Evolutionary conservation across 2,888 invertebrate species (phyloP).

Genomic region (Entomobrya proxima): DNA sequence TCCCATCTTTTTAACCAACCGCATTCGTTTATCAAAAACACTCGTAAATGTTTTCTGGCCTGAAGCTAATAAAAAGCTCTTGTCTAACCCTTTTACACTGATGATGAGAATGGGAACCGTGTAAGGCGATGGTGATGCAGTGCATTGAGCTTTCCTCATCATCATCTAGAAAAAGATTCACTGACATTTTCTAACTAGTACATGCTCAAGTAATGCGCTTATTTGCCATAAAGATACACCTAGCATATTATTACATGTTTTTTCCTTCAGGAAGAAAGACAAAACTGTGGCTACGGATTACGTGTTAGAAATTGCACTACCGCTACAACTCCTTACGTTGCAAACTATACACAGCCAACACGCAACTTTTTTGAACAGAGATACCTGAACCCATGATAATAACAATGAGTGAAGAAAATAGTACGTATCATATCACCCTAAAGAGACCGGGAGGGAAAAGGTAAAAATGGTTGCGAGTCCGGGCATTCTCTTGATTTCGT

Average conservation of each 20-base stretch:
- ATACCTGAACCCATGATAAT: slow-evolving; percentile 40
- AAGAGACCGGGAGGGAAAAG: slow-evolving; percentile 44
- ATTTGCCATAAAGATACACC: slow-evolving; percentile 34
- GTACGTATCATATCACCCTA: slow-evolving; percentile 59
- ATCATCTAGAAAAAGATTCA: slow-evolving; percentile 5
- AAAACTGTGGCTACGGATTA: slow-evolving; percentile 49
- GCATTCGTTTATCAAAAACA: slow-evolving; percentile 57
- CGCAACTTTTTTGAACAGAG: slow-evolving; percentile 1
- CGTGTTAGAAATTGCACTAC: slow-evolving; percentile 14
- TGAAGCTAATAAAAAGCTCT: slow-evolving; percentile 60
- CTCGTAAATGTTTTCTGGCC: slow-evolving; percentile 51
- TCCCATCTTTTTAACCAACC: background rate
- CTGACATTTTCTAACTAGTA: background rate
- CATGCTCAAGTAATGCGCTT: background rate
- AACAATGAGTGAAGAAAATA: slow-evolving; percentile 50
- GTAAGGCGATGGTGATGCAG: background rate
- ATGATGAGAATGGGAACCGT: slow-evolving; percentile 15
- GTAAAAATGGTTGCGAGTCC: slow-evolving; percentile 43
- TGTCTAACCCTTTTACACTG: slow-evolving; percentile 57
- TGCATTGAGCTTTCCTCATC: background rate
- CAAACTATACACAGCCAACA: background rate
- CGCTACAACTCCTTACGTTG: slow-evolving; percentile 3
- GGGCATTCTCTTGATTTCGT: slow-evolving; percentile 4
- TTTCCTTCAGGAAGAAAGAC: slow-evolving; percentile 18
- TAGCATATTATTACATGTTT: background rate